A percentile compares a stretch with the other conserved stretches of the same genome.
These are phyloP conservation scores for Colinus virginianus DNA, from an alignment of 2,113 vertebrate species.

Conservation along the genomic window DNA sequence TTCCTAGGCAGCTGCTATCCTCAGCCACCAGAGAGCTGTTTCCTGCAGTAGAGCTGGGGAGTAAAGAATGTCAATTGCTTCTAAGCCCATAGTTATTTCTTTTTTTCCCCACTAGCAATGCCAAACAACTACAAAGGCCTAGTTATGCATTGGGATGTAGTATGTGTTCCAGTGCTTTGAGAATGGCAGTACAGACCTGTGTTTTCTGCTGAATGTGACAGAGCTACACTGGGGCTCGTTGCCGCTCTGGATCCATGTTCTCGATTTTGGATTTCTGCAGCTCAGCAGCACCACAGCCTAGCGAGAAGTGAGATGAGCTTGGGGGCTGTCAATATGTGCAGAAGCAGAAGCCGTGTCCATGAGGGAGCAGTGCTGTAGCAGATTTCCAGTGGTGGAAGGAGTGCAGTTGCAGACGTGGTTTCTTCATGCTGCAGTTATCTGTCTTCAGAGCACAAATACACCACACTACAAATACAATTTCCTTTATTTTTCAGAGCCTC, in stretches of 20 bases:
- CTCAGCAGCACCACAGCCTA: background rate
- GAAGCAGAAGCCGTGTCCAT: background rate
- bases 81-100: background rate
- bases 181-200: background rate
- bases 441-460: background rate
- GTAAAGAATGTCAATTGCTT: background rate
- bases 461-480: background rate
- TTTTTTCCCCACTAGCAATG: background rate
- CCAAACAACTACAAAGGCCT: background rate
- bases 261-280: background rate
- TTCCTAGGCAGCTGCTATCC: background rate
- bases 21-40: background rate
- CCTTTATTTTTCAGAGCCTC: background rate
- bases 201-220: background rate
- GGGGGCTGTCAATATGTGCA: rapidly evolving
- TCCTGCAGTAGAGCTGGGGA: background rate
- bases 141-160: background rate
- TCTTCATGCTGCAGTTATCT: background rate
- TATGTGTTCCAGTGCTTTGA: background rate
- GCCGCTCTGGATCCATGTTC: background rate
- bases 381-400: background rate
- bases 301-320: background rate
- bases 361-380: background rate
- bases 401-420: background rate
- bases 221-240: background rate